Percentiles rank a stretch among this genome's conserved stretches.
These are phyloP conservation scores for Nesidiocoris tenuis DNA, from an alignment of 2,888 invertebrate species.

Conservation along the genomic window DNA sequence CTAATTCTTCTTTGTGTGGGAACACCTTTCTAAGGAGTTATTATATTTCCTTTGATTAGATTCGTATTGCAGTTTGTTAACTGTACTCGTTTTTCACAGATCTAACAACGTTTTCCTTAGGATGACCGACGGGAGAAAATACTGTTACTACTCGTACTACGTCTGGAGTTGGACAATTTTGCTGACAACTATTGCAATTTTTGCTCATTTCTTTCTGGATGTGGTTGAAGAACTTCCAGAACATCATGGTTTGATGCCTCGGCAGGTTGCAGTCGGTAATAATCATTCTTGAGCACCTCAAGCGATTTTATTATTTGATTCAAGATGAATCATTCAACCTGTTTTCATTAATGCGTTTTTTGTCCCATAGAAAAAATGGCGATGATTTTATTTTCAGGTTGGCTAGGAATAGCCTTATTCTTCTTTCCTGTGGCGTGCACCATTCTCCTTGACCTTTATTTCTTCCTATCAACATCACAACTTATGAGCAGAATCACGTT, in stretches of 20 bases:
- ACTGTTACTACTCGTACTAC: constrained; percentile 81
- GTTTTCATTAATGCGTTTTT: not conserved
- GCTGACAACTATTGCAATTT: constrained; percentile 73
- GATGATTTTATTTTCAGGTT: too few species aligned
- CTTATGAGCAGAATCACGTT: constrained; percentile 77
- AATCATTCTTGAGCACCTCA: too few species aligned
- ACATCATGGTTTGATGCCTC: constrained; percentile 31
- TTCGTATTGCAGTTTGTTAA: too few species aligned
- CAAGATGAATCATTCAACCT: too few species aligned
- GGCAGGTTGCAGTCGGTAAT: constrained; percentile 35
- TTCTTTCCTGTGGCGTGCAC: constrained; percentile 81
- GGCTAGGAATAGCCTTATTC: constrained; percentile 78
- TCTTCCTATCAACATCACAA: constrained; percentile 75
- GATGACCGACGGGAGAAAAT: constrained; percentile 81
- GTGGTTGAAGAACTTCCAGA: constrained; percentile 51
- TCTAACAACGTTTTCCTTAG: constrained; percentile 81
- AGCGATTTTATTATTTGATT: too few species aligned
- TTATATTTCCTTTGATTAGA: too few species aligned
- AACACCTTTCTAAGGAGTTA: too few species aligned
- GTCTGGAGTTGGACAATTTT: constrained; percentile 73
- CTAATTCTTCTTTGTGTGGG: too few species aligned
- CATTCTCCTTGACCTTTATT: constrained; percentile 74
- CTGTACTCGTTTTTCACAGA: constrained; percentile 56
- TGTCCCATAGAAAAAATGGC: not conserved
- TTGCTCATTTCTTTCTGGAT: constrained; percentile 78